phyloP scores from a whole-genome alignment of 2,888 invertebrate genomes.

The Eupithecia pulchellata region DNA sequence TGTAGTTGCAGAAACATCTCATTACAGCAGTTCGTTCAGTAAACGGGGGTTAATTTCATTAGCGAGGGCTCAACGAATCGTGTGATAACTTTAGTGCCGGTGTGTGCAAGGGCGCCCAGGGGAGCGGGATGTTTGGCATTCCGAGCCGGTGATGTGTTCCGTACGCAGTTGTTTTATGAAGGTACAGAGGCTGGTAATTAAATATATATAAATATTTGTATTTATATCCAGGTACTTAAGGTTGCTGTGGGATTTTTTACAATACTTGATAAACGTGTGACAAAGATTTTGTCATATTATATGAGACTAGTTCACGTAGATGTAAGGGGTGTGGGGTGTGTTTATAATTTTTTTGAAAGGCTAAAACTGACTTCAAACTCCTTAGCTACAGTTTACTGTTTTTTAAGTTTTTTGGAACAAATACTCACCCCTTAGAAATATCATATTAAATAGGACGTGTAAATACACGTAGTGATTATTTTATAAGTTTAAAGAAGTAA shows the following conservation, averaged over 20 bases:
- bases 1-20: constrained; percentile 75
- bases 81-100: constrained; percentile 83
- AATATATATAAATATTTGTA: constrained; percentile 12
- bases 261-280: neutral
- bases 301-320: too few relatives aligned
- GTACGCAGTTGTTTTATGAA: constrained; percentile 45
- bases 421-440: too few relatives aligned
- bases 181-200: constrained; percentile 28
- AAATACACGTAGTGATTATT: too few relatives aligned
- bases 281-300: neutral
- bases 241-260: neutral
- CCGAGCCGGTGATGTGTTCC: constrained; percentile 61
- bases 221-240: neutral
- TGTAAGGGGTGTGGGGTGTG: too few relatives aligned
- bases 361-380: too few relatives aligned
- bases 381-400: too few relatives aligned
- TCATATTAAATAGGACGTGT: too few relatives aligned
- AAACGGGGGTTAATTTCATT: constrained; percentile 84
- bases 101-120: constrained; percentile 74
- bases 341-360: too few relatives aligned
- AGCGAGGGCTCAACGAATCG: constrained; percentile 82
- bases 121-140: constrained; percentile 63
- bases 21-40: constrained; percentile 74
- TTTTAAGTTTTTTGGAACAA: too few relatives aligned
- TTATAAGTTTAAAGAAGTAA: too few relatives aligned